Base-by-base conservation (phyloP, 2,888 invertebrate genomes). In the Lycophotia porphyrea region DNA sequence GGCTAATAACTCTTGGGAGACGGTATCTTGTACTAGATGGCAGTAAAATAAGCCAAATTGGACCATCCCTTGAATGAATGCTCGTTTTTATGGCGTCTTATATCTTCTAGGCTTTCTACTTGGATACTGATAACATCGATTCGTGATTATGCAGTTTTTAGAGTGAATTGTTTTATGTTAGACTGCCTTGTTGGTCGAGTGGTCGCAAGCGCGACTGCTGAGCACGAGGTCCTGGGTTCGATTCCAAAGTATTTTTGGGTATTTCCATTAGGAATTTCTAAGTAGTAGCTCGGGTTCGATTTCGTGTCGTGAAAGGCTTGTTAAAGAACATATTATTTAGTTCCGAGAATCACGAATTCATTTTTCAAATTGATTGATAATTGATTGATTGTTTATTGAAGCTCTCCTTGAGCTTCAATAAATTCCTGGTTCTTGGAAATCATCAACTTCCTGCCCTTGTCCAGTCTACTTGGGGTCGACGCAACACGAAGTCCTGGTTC, bases 41-140 rank as follows among this genome's bases (percentile, higher is more conserved):
- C 93, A 93, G 93, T 95, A 93, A 94, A 95, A 93, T 94, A 93
- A 92, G 92, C 93, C 92, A 94, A 95, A 95, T 95, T 95, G 94
- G 92, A 90, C 92, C 92, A 93, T 94, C 92, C 89, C 91, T 92
- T 92, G 90, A 88, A 85, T 87, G 88, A 82, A 88, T 52, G 91
- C 89, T 91, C 88, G 88, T 87, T 91, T 94, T 94, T 93, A 94
- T 93, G 88, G 92, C 87, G 87, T 87, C 87, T 90, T 93, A 92
- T 92, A 91, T 92, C 92, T 93, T 89, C 84, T 88, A 88, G 90
- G 88, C 89, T 90, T 90, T 88, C 90, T 90, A 90, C 88, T 90
- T 91, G 82, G 86, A 78, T 85, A 84, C 80, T 84, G 80, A 92
- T 93, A 90, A 85, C 86, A 92, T 93, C 91, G 88, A 90, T 90